Evolutionary conservation across 1,140 invertebrate genomes (phyloP).

Genomic region (Lysiphlebus fabarum): DNA sequence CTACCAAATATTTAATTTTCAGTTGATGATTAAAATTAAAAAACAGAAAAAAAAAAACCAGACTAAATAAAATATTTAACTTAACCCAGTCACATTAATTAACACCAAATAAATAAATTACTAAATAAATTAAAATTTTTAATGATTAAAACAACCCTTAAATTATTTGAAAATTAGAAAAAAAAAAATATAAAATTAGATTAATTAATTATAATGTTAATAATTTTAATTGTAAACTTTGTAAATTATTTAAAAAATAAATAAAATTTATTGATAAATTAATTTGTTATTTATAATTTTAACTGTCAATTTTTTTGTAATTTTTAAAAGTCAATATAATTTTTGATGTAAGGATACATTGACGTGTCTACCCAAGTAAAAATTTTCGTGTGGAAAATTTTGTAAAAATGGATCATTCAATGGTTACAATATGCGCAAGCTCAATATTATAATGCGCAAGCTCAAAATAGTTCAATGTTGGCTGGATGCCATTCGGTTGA

Average conservation of each 20-base stretch:
- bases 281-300: conserved; percentile 6
- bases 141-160: too few relatives aligned
- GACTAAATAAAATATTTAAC: too few relatives aligned
- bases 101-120: too few relatives aligned
- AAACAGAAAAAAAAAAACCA: too few relatives aligned
- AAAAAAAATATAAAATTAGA: too few relatives aligned
- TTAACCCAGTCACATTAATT: too few relatives aligned
- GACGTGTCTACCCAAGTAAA: conserved; percentile 8
- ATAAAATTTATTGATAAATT: background rate
- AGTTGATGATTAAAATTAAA: too few relatives aligned
- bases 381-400: conserved; percentile 20
- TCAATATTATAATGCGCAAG: conserved; percentile 35
- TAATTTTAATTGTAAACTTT: too few relatives aligned
- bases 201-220: too few relatives aligned
- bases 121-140: too few relatives aligned
- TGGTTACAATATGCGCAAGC: conserved; percentile 32
- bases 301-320: background rate
- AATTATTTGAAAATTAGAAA: too few relatives aligned
- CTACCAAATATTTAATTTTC: too few relatives aligned
- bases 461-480: conserved; percentile 27
- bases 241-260: background rate
- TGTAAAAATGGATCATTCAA: conserved; percentile 12
- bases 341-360: conserved; percentile 17
- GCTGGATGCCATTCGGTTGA: conserved; percentile 14
- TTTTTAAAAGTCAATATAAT: conserved; percentile 13